Evolutionary conservation across 2,113 vertebrate species (phyloP).

Genomic region (Clupea harengus): DNA sequence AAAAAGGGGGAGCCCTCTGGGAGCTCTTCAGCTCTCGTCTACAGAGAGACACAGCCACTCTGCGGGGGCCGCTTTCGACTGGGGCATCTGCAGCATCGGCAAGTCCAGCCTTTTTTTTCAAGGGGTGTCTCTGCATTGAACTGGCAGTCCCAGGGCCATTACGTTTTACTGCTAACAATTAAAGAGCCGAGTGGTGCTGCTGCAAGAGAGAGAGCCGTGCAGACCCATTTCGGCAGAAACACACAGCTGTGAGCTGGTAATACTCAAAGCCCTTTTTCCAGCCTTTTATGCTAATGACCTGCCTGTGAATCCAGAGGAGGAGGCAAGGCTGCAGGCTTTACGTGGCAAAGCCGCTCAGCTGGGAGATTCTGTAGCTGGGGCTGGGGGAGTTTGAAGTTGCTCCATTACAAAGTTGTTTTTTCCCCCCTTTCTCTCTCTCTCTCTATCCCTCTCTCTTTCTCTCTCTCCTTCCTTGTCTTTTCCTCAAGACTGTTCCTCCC

Average conservation of each 20-base stretch:
- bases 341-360: slow-evolving; percentile 8
- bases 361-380: neutral
- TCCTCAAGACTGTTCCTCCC: slow-evolving; percentile 1
- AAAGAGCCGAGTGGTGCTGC: neutral
- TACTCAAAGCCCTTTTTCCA: slow-evolving; percentile 5
- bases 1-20: neutral
- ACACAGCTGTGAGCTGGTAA: slow-evolving; percentile 19
- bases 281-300: slow-evolving; percentile 15
- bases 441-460: neutral
- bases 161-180: slow-evolving; percentile 15
- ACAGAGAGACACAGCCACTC: neutral
- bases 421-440: neutral
- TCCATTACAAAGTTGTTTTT: neutral
- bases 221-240: slow-evolving; percentile 13
- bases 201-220: neutral
- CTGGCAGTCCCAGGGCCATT: neutral
- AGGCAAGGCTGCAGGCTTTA: slow-evolving; percentile 13
- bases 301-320: slow-evolving; percentile 3
- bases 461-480: neutral
- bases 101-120: neutral
- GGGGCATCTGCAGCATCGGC: slow-evolving; percentile 5
- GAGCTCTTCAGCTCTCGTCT: neutral
- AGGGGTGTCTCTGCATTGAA: neutral
- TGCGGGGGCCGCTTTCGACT: neutral
- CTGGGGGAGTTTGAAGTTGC: neutral